These are phyloP conservation scores for Cenopis cana DNA, from an alignment of 2,888 invertebrate genomes.

Conservation along the genomic window DNA sequence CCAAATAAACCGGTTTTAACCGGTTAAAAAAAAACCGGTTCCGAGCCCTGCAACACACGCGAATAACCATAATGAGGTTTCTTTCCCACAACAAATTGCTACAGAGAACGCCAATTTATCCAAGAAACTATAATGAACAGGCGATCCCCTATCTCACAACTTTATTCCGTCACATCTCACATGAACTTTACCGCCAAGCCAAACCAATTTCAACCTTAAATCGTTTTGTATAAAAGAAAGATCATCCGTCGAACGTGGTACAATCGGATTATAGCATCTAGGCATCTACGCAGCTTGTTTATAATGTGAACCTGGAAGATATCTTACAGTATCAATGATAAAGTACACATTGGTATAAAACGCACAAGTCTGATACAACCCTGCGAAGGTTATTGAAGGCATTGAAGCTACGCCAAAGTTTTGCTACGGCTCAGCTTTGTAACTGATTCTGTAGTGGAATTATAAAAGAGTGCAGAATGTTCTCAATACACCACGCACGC, in stretches of 20 bases:
- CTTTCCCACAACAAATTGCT: conserved; percentile 10
- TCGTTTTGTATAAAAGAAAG: neutral
- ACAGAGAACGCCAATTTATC: conserved; percentile 27
- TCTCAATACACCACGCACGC: no score
- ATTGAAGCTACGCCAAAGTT: conserved; percentile 21
- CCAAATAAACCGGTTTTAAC: no score
- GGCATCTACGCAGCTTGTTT: neutral
- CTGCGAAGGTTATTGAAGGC: neutral
- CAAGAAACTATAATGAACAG: conserved; percentile 28
- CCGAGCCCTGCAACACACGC: no score
- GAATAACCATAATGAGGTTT: neutral
- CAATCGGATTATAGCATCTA: neutral
- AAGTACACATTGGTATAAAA: neutral
- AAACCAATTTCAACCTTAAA: conserved; percentile 12
- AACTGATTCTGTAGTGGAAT: conserved; percentile 16
- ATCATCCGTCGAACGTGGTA: neutral
- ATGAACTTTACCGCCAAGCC: neutral
- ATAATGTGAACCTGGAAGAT: neutral
- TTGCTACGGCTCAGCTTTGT: conserved; percentile 16
- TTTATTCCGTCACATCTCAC: conserved; percentile 9
- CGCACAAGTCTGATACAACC: neutral
- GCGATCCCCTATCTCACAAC: conserved; percentile 9
- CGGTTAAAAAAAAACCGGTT: no score
- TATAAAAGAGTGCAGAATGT: neutral
- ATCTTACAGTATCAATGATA: neutral